phyloP scores from a whole-genome alignment of 1,140 invertebrate species.

The Intoshia linei region DNA sequence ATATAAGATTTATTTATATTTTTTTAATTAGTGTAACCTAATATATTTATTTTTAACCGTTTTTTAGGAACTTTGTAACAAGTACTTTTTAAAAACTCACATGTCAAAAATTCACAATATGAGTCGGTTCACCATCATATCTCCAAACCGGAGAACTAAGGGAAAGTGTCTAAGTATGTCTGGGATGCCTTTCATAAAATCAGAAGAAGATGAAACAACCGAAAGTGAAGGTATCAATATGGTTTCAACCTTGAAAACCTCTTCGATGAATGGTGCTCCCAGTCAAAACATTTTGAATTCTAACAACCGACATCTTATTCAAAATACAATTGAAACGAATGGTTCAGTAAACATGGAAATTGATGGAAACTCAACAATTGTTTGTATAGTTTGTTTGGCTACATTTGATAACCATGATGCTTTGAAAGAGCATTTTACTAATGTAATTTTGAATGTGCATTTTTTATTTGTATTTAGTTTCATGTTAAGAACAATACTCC shows the following conservation, averaged over 20 bases:
- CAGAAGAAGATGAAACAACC: not conserved
- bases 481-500: not conserved
- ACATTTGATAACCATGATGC: constrained; percentile 15
- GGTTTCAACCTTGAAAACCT: not conserved
- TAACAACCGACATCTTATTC: not conserved
- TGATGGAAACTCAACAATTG: not conserved
- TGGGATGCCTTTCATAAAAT: not conserved
- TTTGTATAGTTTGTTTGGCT: constrained; percentile 16
- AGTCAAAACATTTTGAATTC: too few species aligned
- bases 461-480: constrained; percentile 1
- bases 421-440: constrained; percentile 15
- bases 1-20: too few species aligned
- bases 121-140: constrained; percentile 1
- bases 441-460: constrained; percentile 5
- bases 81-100: constrained; percentile 28
- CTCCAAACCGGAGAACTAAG: not conserved
- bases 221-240: too few species aligned
- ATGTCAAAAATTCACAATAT: constrained; percentile 30
- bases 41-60: too few species aligned
- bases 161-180: not conserved
- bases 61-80: constrained; percentile 29
- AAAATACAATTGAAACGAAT: not conserved
- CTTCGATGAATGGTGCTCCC: not conserved
- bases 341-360: not conserved
- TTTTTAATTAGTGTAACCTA: too few species aligned